A percentile compares a stretch with the other conserved stretches of the same genome.
These are phyloP conservation scores for Lissocephala sabroskyi DNA, from an alignment of 2,888 invertebrate species.

Conservation along the genomic window DNA sequence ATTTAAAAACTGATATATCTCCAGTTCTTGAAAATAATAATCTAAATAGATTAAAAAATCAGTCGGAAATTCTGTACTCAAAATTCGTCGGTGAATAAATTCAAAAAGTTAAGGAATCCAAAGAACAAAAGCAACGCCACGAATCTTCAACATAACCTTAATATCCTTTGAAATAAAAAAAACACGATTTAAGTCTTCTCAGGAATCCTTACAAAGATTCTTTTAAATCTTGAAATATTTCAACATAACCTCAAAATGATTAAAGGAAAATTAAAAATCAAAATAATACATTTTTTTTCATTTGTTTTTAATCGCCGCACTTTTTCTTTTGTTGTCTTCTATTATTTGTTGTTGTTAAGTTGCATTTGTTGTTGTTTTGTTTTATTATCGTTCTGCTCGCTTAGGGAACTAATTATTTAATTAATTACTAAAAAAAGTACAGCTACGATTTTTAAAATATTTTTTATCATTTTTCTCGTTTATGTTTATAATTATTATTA, in stretches of 20 bases:
- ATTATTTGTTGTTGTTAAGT: slow-evolving; percentile 43
- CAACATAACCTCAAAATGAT: background rate
- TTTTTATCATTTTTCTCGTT: slow-evolving; percentile 19
- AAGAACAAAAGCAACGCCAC: too few relatives aligned
- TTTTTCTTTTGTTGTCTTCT: slow-evolving; percentile 23
- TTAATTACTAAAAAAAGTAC: slow-evolving; percentile 56
- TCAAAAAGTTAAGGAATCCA: too few relatives aligned
- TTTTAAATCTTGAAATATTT: too few relatives aligned
- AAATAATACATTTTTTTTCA: background rate
- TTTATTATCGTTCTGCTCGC: slow-evolving; percentile 13
- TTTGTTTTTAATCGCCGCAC: slow-evolving; percentile 28
- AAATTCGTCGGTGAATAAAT: too few relatives aligned
- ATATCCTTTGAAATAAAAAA: too few relatives aligned
- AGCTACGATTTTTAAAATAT: slow-evolving; percentile 52
- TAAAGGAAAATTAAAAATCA: background rate
- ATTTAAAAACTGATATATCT: too few relatives aligned
- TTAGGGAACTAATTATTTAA: slow-evolving; percentile 9
- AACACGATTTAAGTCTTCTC: background rate
- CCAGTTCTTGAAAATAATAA: too few relatives aligned
- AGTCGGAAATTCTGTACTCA: too few relatives aligned
- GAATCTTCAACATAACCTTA: too few relatives aligned
- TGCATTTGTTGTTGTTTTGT: slow-evolving; percentile 45
- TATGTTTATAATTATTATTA: slow-evolving; percentile 12
- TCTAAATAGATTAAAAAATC: too few relatives aligned
- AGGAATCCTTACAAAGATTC: too few relatives aligned